A percentile compares a stretch with the other conserved stretches of the same genome.
phyloP scores from a whole-genome alignment of 1,140 invertebrate species.

The Cardiocondyla obscurior region DNA sequence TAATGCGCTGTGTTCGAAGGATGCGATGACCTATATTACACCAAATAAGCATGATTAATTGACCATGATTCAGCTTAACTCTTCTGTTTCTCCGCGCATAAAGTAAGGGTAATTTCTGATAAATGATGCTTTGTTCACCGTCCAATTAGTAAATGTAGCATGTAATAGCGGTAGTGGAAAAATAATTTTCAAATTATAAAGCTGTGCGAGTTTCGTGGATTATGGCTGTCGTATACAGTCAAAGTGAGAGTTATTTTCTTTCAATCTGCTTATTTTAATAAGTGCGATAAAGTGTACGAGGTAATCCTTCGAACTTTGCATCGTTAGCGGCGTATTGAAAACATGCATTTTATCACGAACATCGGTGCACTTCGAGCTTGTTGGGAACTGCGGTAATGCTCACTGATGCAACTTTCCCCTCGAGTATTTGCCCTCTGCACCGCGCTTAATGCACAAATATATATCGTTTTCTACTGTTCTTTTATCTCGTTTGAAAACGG shows the following conservation, averaged over 20 bases:
- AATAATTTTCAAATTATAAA: not conserved
- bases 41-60: slow-evolving; percentile 55
- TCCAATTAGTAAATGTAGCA: slow-evolving; percentile 41
- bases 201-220: not conserved
- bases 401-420: slow-evolving; percentile 21
- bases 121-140: slow-evolving; percentile 42
- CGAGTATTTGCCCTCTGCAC: slow-evolving; percentile 33
- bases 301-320: not conserved
- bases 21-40: slow-evolving; percentile 36
- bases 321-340: slow-evolving; percentile 19
- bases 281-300: not conserved
- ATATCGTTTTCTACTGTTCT: slow-evolving; percentile 9
- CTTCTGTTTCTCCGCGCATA: slow-evolving; percentile 48
- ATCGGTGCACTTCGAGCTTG: not conserved
- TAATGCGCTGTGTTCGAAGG: slow-evolving; percentile 14
- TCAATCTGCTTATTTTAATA: slow-evolving; percentile 6
- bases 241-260: not conserved
- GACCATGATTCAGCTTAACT: slow-evolving; percentile 54
- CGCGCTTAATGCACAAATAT: slow-evolving; percentile 47
- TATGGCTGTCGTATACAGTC: not conserved
- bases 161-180: not conserved
- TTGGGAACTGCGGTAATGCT: not conserved
- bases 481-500: slow-evolving; percentile 44
- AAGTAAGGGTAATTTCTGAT: slow-evolving; percentile 53
- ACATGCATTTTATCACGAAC: not conserved